Conservation (phyloP, 2,797 vertebrate genomes). For the Cirrhinus mrigala region DNA sequence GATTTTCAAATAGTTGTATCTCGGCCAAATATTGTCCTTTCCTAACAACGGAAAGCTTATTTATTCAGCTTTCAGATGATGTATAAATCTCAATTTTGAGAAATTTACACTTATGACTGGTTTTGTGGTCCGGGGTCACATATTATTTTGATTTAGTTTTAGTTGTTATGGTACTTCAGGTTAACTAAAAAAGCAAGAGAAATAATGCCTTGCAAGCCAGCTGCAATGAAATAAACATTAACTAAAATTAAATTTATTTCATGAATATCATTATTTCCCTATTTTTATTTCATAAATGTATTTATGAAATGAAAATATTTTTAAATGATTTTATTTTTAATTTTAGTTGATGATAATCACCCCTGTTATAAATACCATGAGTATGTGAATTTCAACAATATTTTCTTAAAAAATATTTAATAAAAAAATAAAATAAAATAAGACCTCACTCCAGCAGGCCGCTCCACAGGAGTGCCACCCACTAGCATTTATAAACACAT, state of each 20-base stretch:
- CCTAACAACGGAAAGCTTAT: too few relatives aligned
- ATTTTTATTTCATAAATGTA: background rate
- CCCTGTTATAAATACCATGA: too few relatives aligned
- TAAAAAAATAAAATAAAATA: background rate
- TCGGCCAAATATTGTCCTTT: too few relatives aligned
- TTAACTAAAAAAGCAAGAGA: background rate
- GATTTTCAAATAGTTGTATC: too few relatives aligned
- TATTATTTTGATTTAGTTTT: background rate
- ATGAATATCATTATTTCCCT: background rate
- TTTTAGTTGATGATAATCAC: background rate
- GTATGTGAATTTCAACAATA: too few relatives aligned
- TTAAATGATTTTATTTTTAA: background rate
- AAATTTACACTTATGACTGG: too few relatives aligned
- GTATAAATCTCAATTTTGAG: too few relatives aligned
- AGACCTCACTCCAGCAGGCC: conserved; percentile 61
- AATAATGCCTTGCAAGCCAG: background rate
- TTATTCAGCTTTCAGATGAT: too few relatives aligned
- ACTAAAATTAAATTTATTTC: background rate
- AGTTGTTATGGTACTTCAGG: background rate
- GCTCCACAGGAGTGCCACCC: conserved; percentile 25
- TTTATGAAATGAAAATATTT: background rate
- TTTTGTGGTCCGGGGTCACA: too few relatives aligned
- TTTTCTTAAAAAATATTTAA: background rate
- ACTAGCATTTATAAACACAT: conserved; percentile 51
- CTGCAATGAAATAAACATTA: background rate